Conservation (phyloP, 64 coral and sea anemone genomes). For the Porites australiensis region DNA sequence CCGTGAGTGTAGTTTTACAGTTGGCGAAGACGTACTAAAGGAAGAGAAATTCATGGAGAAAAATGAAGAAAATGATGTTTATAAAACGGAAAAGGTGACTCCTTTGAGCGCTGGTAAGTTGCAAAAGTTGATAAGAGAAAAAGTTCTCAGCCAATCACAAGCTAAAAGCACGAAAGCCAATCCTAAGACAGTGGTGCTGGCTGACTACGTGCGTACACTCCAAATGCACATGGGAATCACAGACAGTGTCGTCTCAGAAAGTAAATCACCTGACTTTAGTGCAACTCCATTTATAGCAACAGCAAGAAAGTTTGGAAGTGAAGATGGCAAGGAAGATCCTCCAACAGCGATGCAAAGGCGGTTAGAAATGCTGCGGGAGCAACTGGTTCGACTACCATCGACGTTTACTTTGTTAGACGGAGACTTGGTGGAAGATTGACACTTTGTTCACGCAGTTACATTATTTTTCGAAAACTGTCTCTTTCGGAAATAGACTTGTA, state of each 20-base stretch:
- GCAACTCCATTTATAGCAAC: slow-evolving; percentile 34
- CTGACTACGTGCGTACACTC: slow-evolving; percentile 55
- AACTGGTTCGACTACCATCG: neutral
- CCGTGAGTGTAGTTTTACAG: neutral
- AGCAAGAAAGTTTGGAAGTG: neutral
- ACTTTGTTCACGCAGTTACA: neutral
- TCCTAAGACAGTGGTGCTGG: slow-evolving; percentile 41
- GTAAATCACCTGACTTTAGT: slow-evolving; percentile 59
- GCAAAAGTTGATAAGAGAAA: slow-evolving; percentile 22
- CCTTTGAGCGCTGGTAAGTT: slow-evolving; percentile 19
- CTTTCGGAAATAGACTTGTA: too few species aligned
- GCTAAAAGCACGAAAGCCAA: slow-evolving; percentile 32
- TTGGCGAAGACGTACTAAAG: neutral
- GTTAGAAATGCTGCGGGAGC: slow-evolving; percentile 4
- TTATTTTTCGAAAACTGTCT: too few species aligned
- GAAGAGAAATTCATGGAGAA: neutral
- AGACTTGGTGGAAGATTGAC: neutral
- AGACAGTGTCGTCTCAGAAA: slow-evolving; percentile 8
- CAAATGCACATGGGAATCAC: slow-evolving; percentile 19
- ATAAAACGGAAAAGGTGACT: neutral
- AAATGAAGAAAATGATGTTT: neutral
- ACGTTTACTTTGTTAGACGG: neutral
- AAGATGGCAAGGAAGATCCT: neutral
- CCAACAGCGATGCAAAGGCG: neutral
- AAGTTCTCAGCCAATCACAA: slow-evolving; percentile 39